Conservation (phyloP, 1,140 invertebrate genomes). For the Apocrypta bakeri region DNA sequence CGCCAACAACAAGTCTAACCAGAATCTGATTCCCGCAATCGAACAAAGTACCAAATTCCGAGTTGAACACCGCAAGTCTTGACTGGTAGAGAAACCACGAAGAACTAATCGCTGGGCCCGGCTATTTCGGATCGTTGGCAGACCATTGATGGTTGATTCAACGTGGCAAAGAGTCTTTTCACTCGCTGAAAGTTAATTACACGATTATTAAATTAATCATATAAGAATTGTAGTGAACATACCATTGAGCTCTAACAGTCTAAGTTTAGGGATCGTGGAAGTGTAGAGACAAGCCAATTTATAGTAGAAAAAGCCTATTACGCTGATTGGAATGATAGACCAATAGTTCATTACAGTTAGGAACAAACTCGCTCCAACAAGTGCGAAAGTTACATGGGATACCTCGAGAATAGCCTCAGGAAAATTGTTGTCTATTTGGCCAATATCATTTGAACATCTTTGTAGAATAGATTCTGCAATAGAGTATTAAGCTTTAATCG, state of each 20-base stretch:
- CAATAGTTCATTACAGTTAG: conserved; percentile 85
- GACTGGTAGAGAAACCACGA: conserved; percentile 83
- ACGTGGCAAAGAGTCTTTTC: conserved; percentile 87
- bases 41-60: conserved; percentile 84
- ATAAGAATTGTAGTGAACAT: conserved; percentile 62
- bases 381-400: conserved; percentile 77
- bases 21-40: conserved; percentile 86
- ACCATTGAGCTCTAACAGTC: conserved; percentile 89
- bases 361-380: conserved; percentile 80
- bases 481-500: neutral
- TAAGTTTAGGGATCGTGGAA: conserved; percentile 85
- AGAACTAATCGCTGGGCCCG: conserved; percentile 80
- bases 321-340: conserved; percentile 81
- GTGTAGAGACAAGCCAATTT: conserved; percentile 82
- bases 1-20: conserved; percentile 85
- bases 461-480: conserved; percentile 85
- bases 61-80: conserved; percentile 77
- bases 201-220: neutral
- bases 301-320: conserved; percentile 82
- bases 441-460: conserved; percentile 90
- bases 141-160: conserved; percentile 84
- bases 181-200: conserved; percentile 72
- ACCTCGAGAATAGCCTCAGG: conserved; percentile 84
- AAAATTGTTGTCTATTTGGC: conserved; percentile 87
- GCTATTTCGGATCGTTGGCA: conserved; percentile 87